These are phyloP conservation scores for Timema podura DNA, from an alignment of 2,888 invertebrate species.

Conservation along the genomic window DNA sequence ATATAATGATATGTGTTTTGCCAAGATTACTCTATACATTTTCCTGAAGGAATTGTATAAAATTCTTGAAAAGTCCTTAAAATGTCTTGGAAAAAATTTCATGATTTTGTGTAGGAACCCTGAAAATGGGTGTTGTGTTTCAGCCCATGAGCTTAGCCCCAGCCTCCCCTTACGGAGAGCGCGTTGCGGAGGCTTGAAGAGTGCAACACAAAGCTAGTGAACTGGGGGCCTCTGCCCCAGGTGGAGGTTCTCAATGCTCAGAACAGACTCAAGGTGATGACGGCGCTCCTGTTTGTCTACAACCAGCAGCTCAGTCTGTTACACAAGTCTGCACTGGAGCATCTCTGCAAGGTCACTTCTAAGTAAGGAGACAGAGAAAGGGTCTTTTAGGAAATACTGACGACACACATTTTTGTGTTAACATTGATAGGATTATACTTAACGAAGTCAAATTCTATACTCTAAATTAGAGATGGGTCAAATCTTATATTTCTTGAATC, in stretches of 20 bases:
- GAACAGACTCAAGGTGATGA: slow-evolving; percentile 85
- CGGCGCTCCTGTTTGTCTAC: slow-evolving; percentile 82
- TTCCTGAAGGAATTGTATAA: no score
- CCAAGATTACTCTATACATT: no score
- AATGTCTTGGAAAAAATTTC: no score
- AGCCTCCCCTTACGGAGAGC: slow-evolving; percentile 74
- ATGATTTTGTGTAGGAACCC: no score
- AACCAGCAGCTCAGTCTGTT: slow-evolving; percentile 79
- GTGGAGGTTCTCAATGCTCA: slow-evolving; percentile 87
- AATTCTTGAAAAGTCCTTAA: no score
- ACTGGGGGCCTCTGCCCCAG: slow-evolving; percentile 87
- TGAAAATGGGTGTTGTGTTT: slow-evolving; percentile 28
- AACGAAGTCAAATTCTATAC: no score
- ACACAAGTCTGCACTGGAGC: slow-evolving; percentile 71
- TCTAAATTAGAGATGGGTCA: no score
- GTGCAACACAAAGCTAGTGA: slow-evolving; percentile 80
- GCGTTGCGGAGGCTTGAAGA: slow-evolving; percentile 83
- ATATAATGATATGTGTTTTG: not conserved
- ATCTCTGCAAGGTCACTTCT: slow-evolving; percentile 75
- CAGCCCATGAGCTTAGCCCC: slow-evolving; percentile 73
- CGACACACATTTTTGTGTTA: no score
- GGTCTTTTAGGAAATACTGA: no score
- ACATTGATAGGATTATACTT: no score
- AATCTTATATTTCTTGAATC: no score
- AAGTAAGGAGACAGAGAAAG: slow-evolving; percentile 52